A percentile compares a stretch with the other conserved stretches of the same genome.
These are phyloP conservation scores for Zeuzera pyrina DNA, from an alignment of 2,888 invertebrate species.

Conservation along the genomic window DNA sequence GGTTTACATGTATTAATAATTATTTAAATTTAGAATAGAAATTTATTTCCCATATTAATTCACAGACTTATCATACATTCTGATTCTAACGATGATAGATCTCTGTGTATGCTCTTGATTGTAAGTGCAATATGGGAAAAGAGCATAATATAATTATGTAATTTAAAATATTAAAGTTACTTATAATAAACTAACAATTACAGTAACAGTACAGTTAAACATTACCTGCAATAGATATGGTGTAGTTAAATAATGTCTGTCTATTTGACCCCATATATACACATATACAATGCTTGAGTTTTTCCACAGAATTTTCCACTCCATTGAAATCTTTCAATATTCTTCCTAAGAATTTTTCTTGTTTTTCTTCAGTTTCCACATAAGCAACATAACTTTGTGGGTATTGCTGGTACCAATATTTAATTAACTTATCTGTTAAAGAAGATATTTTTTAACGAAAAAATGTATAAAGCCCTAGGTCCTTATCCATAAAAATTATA, in stretches of 20 bases:
- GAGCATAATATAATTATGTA: constrained; percentile 4
- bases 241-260: constrained; percentile 76
- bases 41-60: no score
- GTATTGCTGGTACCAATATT: constrained; percentile 38
- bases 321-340: constrained; percentile 29
- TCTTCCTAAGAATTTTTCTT: constrained; percentile 41
- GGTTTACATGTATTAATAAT: no score
- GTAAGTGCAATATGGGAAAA: constrained; percentile 1
- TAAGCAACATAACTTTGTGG: constrained; percentile 42
- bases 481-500: not conserved
- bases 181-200: constrained; percentile 1
- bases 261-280: constrained; percentile 79
- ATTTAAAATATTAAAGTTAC: constrained; percentile 1
- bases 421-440: constrained; percentile 39
- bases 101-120: no score
- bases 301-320: constrained; percentile 29
- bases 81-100: no score
- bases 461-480: no score
- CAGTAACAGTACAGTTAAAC: not conserved
- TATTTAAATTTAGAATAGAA: no score
- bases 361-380: constrained; percentile 34
- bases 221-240: constrained; percentile 66
- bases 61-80: no score
- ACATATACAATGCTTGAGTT: constrained; percentile 68
- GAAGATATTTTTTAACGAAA: no score